Percentiles rank a stretch among this genome's conserved stretches.
phyloP scores from a whole-genome alignment of 2,113 vertebrate species.

The Neomonachus schauinslandi region DNA sequence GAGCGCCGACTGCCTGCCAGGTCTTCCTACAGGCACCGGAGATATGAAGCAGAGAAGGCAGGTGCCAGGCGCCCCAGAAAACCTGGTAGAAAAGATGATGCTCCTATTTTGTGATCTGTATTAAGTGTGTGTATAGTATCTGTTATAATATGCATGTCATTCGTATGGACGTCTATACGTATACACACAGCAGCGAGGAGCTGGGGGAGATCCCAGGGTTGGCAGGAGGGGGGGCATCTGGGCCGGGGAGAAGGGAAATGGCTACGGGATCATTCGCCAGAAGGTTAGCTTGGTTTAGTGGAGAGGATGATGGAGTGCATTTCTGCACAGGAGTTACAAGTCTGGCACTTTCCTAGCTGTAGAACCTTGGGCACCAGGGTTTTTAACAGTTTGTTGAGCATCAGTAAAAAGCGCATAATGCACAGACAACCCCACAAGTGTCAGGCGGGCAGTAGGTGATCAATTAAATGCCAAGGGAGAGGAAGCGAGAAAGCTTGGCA shows the following conservation, averaged over 20 bases:
- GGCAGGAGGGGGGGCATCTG: background rate
- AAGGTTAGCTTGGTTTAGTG: background rate
- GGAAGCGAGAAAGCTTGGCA: background rate
- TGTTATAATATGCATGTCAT: fast-evolving
- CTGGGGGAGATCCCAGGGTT: fast-evolving
- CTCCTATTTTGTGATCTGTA: fast-evolving
- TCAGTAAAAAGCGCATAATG: background rate
- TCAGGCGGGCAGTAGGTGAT: background rate
- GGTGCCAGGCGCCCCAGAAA: background rate
- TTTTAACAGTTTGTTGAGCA: background rate
- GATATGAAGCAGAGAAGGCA: background rate
- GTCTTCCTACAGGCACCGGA: background rate
- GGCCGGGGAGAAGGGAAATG: too few species aligned
- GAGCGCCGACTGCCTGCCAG: background rate
- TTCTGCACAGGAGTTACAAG: background rate
- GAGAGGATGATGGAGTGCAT: background rate
- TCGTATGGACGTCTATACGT: fast-evolving
- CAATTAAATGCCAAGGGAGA: background rate
- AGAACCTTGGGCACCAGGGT: background rate
- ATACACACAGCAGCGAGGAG: background rate
- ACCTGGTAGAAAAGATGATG: background rate
- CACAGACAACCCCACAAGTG: background rate
- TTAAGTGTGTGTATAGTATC: background rate
- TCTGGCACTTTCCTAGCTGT: background rate
- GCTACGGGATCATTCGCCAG: background rate